A percentile compares a stretch with the other conserved stretches of the same genome.
phyloP scores from a whole-genome alignment of 1,140 invertebrate species.

The Aphelenchoides fujianensis region DNA sequence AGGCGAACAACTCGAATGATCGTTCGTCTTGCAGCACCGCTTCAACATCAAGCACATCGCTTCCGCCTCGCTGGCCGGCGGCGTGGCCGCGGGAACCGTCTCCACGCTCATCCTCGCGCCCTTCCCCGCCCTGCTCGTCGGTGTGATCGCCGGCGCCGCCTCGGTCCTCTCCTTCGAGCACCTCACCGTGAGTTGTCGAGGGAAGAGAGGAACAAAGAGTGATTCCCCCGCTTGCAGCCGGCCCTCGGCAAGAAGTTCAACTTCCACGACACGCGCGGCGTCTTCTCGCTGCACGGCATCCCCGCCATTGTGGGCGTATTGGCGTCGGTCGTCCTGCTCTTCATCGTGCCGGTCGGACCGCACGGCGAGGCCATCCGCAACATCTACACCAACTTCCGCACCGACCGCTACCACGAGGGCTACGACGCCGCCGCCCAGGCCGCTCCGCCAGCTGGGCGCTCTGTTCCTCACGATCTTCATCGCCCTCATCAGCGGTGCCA shows the following conservation, averaged over 20 bases:
- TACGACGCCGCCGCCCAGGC: conserved; percentile 40
- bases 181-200: conserved; percentile 59
- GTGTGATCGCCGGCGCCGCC: conserved; percentile 62
- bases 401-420: conserved; percentile 16
- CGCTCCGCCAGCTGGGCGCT: conserved; percentile 47
- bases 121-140: conserved; percentile 64
- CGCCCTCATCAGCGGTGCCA: conserved; percentile 54
- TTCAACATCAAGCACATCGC: conserved; percentile 65
- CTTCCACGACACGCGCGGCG: conserved; percentile 66
- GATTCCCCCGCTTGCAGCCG: conserved; percentile 63
- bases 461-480: conserved; percentile 45
- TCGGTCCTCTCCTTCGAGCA: conserved; percentile 57
- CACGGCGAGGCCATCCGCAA: conserved; percentile 20
- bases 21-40: conserved; percentile 20
- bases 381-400: conserved; percentile 7
- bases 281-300: conserved; percentile 66
- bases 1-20: not conserved
- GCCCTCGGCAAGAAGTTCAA: conserved; percentile 58
- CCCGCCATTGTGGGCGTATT: conserved; percentile 65
- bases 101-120: conserved; percentile 68
- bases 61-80: conserved; percentile 66
- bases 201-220: not conserved
- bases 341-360: conserved; percentile 15
- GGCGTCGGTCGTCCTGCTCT: conserved; percentile 38
- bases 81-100: conserved; percentile 65